Conservation (phyloP, 2,113 vertebrate genomes). For the Upupa epops region DNA sequence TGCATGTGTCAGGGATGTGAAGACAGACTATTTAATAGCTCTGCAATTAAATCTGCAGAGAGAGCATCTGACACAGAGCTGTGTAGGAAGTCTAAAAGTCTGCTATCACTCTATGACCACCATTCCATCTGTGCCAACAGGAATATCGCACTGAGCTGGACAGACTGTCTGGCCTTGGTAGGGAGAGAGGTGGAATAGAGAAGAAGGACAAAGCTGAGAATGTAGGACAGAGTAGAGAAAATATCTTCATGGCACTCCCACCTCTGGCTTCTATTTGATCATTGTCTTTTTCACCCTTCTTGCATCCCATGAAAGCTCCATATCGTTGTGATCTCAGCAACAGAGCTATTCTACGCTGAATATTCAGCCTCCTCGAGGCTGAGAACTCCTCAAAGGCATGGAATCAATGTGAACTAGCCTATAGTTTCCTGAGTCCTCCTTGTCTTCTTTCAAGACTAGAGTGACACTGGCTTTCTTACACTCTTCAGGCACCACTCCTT, state of each 20-base stretch:
- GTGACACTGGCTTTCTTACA: too few species aligned
- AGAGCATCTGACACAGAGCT: background rate
- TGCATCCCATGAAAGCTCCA: background rate
- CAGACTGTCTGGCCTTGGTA: background rate
- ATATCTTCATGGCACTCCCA: background rate
- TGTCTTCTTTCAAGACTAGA: too few species aligned
- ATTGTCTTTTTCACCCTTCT: background rate
- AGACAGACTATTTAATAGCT: background rate
- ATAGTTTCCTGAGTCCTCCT: too few species aligned
- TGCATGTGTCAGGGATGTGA: background rate
- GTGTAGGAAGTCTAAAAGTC: background rate
- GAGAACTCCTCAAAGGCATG: background rate
- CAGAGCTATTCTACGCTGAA: background rate
- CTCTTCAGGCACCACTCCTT: too few species aligned
- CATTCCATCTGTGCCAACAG: background rate
- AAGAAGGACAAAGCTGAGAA: background rate
- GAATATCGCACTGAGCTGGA: background rate
- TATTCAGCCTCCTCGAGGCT: background rate
- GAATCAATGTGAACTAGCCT: too few species aligned
- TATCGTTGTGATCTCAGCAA: background rate
- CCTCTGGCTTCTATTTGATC: background rate
- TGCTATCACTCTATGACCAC: accelerated
- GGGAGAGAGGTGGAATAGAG: background rate
- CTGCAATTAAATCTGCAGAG: background rate
- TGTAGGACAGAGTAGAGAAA: background rate